Conservation (phyloP, 2,113 vertebrate genomes). For the Hemicordylus capensis region DNA sequence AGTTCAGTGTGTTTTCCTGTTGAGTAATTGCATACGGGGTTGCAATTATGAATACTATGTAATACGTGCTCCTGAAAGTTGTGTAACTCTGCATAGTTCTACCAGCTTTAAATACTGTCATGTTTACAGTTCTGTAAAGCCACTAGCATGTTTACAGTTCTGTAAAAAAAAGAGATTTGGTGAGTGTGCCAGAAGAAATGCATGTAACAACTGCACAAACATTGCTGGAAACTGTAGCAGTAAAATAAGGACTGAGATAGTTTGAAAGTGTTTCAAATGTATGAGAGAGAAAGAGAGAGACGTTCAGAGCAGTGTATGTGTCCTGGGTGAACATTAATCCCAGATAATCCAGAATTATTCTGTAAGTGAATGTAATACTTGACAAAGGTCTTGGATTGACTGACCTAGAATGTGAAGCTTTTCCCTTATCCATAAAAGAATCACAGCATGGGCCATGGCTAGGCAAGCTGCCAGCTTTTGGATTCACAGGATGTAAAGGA, state of each 20-base stretch:
- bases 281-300: neutral
- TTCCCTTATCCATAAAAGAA: neutral
- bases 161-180: neutral
- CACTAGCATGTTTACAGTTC: neutral
- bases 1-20: neutral
- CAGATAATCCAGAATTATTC: conserved; percentile 32
- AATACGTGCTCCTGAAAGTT: neutral
- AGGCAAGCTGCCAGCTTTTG: neutral
- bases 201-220: neutral
- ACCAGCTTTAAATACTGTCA: neutral
- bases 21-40: neutral
- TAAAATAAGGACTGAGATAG: neutral
- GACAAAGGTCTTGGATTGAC: conserved; percentile 1
- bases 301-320: neutral
- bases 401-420: neutral
- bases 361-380: conserved; percentile 4
- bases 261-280: neutral
- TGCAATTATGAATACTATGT: neutral
- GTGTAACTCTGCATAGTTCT: neutral
- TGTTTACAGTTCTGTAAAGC: neutral
- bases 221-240: neutral
- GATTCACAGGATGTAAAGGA: neutral
- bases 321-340: neutral
- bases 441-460: neutral
- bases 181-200: neutral